These are phyloP conservation scores for Cygnus olor DNA, from an alignment of 2,797 vertebrate species.

Conservation along the genomic window DNA sequence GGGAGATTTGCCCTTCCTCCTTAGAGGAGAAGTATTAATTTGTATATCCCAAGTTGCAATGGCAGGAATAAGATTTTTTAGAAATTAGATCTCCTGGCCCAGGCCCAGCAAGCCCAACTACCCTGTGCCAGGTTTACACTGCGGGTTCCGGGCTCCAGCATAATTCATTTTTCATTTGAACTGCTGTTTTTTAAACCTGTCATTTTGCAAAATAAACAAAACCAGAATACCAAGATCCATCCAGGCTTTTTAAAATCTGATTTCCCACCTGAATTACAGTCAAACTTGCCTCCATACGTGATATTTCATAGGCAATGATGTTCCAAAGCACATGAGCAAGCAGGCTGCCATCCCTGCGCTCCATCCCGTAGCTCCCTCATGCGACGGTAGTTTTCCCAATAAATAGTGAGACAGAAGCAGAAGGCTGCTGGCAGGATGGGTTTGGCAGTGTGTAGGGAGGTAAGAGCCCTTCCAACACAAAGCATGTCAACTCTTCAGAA, in stretches of 20 bases:
- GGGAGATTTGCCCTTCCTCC: conserved; percentile 56
- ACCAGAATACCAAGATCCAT: not conserved
- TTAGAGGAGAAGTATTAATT: conserved; percentile 58
- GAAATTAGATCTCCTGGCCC: not conserved
- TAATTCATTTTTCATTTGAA: not conserved
- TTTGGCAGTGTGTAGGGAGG: not conserved
- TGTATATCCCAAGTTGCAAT: not conserved
- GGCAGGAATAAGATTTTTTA: not conserved
- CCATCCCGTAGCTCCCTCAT: not conserved
- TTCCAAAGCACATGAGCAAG: not conserved
- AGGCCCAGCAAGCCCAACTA: not conserved
- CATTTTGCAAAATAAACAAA: not conserved
- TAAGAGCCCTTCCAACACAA: not conserved
- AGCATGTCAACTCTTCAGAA: not conserved
- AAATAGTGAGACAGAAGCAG: not conserved
- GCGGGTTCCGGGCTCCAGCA: not conserved
- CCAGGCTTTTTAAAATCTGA: not conserved
- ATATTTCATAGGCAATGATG: not conserved
- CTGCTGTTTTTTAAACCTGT: not conserved
- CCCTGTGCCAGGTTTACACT: not conserved
- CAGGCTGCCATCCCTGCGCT: not conserved
- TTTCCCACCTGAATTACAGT: not conserved
- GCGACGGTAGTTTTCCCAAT: not conserved
- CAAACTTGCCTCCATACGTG: not conserved
- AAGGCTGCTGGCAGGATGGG: too few species aligned